Evolutionary conservation across 2,888 invertebrate genomes (phyloP), one percentile per base, ranked within the genome.

Genomic region (Dryocosmus kuriphilus): DNA sequence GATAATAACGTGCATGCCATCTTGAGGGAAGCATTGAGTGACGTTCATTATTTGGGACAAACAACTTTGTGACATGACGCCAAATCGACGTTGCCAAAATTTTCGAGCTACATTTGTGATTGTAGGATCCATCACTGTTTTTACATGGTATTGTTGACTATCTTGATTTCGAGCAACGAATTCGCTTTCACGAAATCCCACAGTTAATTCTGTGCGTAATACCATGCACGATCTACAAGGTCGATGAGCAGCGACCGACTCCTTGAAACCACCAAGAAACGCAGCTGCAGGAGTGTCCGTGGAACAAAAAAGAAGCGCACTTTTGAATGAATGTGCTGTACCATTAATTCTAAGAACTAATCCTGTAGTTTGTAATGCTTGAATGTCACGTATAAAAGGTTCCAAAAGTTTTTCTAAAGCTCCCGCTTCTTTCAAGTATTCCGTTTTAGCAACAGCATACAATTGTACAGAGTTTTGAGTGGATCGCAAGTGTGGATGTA

Each of bases 201-300:
- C 2, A 16, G 14, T 46, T 19, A 2, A 73, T 67, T 78, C 65
- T 61, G 71, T 22, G 19, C 67, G 46, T 14, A 61, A 75, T 7
- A 51, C 65, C 14, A 79, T 76, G 71, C 84, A 85, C 1, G 82
- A 62, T 19, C 84, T 79, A 75, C 84, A 85, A 11, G 74, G 77
- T n/a, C 82, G 80, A 79, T 82, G 77, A 14, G 84, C 84, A 19
- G 81, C 74, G 11, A 82, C 83, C n/a, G 83, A 84, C 61, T 83
- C 77, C 78, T 84, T 84, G 57, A 83, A 85, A 5, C 85, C 84
- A 38, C 81, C 85, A 5, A 83, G 60, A 3, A 77, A 41, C 24
- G 83, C 82, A 22, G 85, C 77, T 19, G 84, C 84, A n/a, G 83
- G 83, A 32, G 81, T 84, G 65, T 84, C 84, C 16, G 79, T 82